Evolutionary conservation across 2,797 vertebrate species (phyloP).

Genomic region (Steatocranus sp.): DNA sequence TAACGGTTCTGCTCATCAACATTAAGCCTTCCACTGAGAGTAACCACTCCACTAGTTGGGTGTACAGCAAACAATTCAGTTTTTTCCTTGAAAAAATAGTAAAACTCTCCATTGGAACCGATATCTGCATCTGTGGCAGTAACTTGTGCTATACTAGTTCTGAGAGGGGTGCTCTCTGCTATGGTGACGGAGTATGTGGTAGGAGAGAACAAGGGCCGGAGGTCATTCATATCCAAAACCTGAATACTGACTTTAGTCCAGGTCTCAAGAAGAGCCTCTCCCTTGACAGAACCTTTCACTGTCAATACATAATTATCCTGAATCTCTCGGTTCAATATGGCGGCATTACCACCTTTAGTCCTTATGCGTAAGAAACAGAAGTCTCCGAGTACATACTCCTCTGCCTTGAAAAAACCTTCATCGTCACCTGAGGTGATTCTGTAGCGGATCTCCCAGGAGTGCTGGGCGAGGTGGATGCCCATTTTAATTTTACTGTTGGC

Average conservation of each 20-base stretch:
- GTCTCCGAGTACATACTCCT: constrained; percentile 92
- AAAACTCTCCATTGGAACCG: constrained; percentile 98
- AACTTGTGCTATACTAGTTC: constrained; percentile 97
- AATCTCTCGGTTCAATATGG: constrained; percentile 95
- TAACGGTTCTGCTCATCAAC: constrained; percentile 86
- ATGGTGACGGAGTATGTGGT: constrained; percentile 96
- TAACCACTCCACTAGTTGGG: constrained; percentile 94
- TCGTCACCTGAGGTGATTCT: constrained; percentile 94
- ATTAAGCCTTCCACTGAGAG: constrained; percentile 88
- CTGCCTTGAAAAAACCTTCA: constrained; percentile 96
- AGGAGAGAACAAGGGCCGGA: constrained; percentile 95
- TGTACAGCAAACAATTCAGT: constrained; percentile 94
- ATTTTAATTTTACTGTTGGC: constrained; percentile 91
- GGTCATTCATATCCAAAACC: constrained; percentile 97
- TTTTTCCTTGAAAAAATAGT: constrained; percentile 96
- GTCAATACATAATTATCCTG: constrained; percentile 94
- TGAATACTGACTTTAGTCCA: constrained; percentile 96
- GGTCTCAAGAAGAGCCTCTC: constrained; percentile 86
- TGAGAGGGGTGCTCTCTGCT: constrained; percentile 91
- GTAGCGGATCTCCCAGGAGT: constrained; percentile 94
- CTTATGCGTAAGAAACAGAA: constrained; percentile 97
- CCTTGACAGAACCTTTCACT: constrained; percentile 92
- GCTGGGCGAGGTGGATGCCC: constrained; percentile 85
- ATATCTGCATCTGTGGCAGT: constrained; percentile 97
- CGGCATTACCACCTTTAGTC: constrained; percentile 97